Percentiles rank a stretch among this genome's conserved stretches.
Evolutionary conservation across 2,888 invertebrate species (phyloP).

Genomic region (Aspidiotus rigidus): DNA sequence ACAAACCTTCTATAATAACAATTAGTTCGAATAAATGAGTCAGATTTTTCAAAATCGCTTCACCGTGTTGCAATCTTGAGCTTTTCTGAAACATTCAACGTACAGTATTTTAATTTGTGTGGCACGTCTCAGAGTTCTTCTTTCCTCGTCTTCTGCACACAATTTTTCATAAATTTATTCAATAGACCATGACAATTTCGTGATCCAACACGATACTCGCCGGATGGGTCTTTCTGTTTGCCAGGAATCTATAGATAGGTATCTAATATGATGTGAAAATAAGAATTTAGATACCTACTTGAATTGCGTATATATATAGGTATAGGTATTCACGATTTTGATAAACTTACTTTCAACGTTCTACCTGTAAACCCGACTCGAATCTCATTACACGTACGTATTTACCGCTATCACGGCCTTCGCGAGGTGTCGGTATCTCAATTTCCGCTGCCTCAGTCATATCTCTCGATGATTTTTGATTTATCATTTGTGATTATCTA

Average conservation of each 20-base stretch:
- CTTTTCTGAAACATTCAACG: slow-evolving; percentile 1
- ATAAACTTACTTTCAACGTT: slow-evolving; percentile 62
- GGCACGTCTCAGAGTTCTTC: slow-evolving; percentile 75
- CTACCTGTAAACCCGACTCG: slow-evolving; percentile 82
- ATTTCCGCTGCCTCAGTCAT: slow-evolving; percentile 91
- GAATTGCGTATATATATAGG: too few species aligned
- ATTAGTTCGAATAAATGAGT: too few species aligned
- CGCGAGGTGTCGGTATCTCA: slow-evolving; percentile 92
- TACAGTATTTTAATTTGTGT: slow-evolving; percentile 62
- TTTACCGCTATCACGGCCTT: slow-evolving; percentile 60
- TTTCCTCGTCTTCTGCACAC: slow-evolving; percentile 68
- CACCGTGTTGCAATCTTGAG: slow-evolving; percentile 32
- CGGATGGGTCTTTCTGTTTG: slow-evolving; percentile 72
- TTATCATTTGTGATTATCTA: slow-evolving; percentile 81
- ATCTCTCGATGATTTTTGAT: slow-evolving; percentile 86
- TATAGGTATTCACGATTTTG: background rate
- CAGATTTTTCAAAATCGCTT: too few species aligned
- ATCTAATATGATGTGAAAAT: too few species aligned
- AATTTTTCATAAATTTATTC: slow-evolving; percentile 58
- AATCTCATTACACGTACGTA: slow-evolving; percentile 64
- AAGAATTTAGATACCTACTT: background rate
- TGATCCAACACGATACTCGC: slow-evolving; percentile 76
- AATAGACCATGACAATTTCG: slow-evolving; percentile 79
- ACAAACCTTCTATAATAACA: too few species aligned
- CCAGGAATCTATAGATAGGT: slow-evolving; percentile 67